phyloP scores from a whole-genome alignment of 1,140 invertebrate genomes.

The Magallana ariakensis region DNA sequence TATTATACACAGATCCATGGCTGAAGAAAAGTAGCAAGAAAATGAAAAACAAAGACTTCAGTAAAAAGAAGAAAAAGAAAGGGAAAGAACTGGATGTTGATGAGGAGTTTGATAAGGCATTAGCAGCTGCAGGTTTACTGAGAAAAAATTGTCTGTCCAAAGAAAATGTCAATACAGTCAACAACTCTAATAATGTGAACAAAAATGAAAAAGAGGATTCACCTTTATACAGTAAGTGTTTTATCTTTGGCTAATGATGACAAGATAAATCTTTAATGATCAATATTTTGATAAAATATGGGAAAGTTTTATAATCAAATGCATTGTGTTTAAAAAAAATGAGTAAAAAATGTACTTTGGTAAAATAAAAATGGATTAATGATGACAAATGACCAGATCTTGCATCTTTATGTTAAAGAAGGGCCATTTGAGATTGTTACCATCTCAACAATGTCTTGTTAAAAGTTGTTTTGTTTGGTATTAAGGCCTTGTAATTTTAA shows the following conservation, averaged over 20 bases:
- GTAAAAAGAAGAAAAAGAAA: conserved; percentile 81
- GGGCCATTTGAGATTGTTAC: no score
- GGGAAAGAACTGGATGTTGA: conserved; percentile 78
- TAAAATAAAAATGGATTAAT: no score
- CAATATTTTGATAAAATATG: no score
- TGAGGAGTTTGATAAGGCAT: conserved; percentile 88
- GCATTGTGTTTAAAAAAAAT: no score
- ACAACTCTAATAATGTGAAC: conserved; percentile 20
- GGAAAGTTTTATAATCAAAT: no score
- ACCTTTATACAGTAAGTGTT: conserved; percentile 29
- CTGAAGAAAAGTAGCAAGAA: conserved; percentile 82
- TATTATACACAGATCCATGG: conserved; percentile 87
- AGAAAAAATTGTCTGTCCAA: conserved; percentile 57
- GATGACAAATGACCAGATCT: no score
- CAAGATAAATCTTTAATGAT: no score
- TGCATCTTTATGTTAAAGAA: no score
- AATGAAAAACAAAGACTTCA: conserved; percentile 77
- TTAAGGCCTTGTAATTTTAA: no score
- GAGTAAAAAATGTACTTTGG: no score
- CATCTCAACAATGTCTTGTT: no score
- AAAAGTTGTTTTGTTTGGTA: no score
- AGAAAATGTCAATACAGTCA: conserved; percentile 41
- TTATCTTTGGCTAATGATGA: neutral
- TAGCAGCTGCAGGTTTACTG: conserved; percentile 72
- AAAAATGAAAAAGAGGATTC: neutral